These are phyloP conservation scores for Lathronympha strigana DNA, from an alignment of 2,888 invertebrate genomes.

Conservation along the genomic window DNA sequence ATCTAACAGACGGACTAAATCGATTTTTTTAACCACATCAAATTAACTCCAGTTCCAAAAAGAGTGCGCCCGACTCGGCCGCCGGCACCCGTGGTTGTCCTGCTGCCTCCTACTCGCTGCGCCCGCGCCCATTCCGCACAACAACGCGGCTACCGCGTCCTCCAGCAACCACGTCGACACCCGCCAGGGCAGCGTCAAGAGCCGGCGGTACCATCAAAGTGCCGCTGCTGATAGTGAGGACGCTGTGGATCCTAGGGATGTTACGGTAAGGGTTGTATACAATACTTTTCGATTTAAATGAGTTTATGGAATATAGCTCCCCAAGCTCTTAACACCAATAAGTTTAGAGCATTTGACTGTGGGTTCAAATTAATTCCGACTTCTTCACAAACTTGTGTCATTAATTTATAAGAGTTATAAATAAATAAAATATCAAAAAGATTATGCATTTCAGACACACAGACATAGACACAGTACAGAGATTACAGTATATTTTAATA, in stretches of 20 bases:
- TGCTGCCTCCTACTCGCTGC: conserved; percentile 71
- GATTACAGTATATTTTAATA: background rate
- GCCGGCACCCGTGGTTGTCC: conserved; percentile 75
- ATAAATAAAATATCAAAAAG: no score
- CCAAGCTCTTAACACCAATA: no score
- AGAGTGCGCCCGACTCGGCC: conserved; percentile 71
- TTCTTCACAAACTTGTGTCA: no score
- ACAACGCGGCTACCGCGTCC: conserved; percentile 58
- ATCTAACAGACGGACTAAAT: no score
- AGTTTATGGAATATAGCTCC: no score
- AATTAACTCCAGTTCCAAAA: conserved; percentile 70
- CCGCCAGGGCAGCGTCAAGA: conserved; percentile 69
- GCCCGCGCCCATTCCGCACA: conserved; percentile 53
- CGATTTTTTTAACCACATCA: background rate
- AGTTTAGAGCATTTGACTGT: no score
- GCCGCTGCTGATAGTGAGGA: conserved; percentile 65
- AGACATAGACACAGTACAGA: no score
- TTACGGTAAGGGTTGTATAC: conserved; percentile 63
- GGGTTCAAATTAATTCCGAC: no score
- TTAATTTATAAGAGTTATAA: no score
- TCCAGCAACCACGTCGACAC: conserved; percentile 71
- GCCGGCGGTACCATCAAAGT: conserved; percentile 72
- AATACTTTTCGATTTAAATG: no score
- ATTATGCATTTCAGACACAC: no score
- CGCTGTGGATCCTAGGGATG: conserved; percentile 71